Base-by-base conservation (phyloP, 64 coral and sea anemone genomes). In the Astreopora myriophthalma region DNA sequence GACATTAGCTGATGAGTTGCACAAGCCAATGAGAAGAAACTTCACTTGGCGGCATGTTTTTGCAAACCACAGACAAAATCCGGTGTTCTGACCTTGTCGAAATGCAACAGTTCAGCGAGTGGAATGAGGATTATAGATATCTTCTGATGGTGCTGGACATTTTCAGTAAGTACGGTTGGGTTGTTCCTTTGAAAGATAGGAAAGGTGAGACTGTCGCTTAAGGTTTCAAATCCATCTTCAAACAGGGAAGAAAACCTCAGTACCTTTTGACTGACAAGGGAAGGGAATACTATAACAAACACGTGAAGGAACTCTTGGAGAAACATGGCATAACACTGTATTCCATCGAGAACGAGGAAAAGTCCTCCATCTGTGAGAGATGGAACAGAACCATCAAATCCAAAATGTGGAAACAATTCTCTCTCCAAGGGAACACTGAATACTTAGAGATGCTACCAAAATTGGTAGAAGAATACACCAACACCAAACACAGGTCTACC, bases 321-420 rank as follows among this genome's bases (percentile, higher is more conserved):
- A 76, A 52, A 19, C 11, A 74, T 19, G 17, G 39, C 13, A 58
- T 91, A 29, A 65, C 19, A 9, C 70, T 91, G 30, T 91, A 84
- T 71, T 83, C 40, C 19, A 91, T 77, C 31, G 66, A 91, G 36
- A 91, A 84, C 51, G 89, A 91, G 55, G 78, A 83, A 28, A 84
- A 91, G 49, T 71, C 89, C 4, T 58, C 27, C 6, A 67, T 91
- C 0, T 22, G 44, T 60, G 89, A 92, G 34, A 48, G 78, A 73
- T 92, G 76, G 76, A 92, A 92, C 34, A 3, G 78, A 46, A 92
- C 89, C 3, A 84, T 92, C 6, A 92, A 85, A 55, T 61, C 37
- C 23, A 92, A 72, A 74, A 71, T 92, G 37, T 92, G 64, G 61
- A 83, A 85, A 22, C 48, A 71, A n/a, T 92, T 84, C 57, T 52